Evolutionary conservation across 2,113 vertebrate genomes (phyloP).

Genomic region (Recurvirostra avosetta): DNA sequence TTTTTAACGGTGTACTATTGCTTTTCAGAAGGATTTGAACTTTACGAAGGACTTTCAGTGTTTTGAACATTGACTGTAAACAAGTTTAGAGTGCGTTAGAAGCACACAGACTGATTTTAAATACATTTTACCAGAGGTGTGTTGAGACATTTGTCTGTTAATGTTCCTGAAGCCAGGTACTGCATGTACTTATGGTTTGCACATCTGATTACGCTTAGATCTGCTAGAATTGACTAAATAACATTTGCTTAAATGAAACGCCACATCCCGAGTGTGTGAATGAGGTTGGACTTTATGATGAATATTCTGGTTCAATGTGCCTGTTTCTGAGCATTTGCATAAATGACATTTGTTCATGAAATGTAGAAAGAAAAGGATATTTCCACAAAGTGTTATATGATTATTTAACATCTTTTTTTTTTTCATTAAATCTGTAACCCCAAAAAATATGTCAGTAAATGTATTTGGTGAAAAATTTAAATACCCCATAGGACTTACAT

Average conservation of each 20-base stretch:
- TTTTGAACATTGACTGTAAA: background rate
- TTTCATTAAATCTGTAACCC: background rate
- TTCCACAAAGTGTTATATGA: background rate
- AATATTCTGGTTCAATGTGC: background rate
- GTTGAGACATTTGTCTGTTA: rapidly evolving
- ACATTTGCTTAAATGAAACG: background rate
- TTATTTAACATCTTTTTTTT: background rate
- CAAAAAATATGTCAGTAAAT: background rate
- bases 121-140: background rate
- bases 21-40: background rate
- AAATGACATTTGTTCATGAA: background rate
- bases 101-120: background rate
- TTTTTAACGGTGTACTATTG: background rate
- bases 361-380: background rate
- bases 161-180: background rate
- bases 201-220: background rate
- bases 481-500: background rate
- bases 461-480: background rate
- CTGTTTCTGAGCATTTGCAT: background rate
- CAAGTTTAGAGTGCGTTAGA: background rate
- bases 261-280: background rate
- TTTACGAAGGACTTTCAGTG: background rate
- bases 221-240: background rate
- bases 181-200: background rate
- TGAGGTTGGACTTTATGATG: background rate